Base-by-base conservation (phyloP, 2,113 vertebrate species). In the Fulica atra region DNA sequence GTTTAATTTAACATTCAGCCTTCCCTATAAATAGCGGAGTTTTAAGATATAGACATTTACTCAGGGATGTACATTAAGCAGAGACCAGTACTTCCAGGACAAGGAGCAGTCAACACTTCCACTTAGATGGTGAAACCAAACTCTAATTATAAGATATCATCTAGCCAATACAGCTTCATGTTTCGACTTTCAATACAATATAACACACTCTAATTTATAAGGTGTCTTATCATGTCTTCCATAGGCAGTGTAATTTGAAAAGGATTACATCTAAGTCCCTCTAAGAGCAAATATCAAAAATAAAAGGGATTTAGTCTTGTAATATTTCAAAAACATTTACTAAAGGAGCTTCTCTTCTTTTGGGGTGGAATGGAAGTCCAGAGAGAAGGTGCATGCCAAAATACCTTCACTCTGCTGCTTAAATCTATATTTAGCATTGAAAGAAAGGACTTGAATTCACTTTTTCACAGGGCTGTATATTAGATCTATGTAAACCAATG, bases 191-290 rank as follows among this genome's bases (percentile, higher is more conserved):
- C 86, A 93, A 15, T 92, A 84, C 69, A 91, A 60, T 85, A 76
- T 81, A 93, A 95, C 86, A 38, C 88, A 91, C 77, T 88, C 69
- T 93, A 90, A 96, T 93, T 96, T 95, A 88, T 94, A 68, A 96
- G 66, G 57, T 85, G 44, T 50, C 83, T 96, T 97, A 92, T 93
- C 88, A 72, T 66, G 72, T 86, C 77, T 92, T 94, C 86, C 88
- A 92, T 91, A 89, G 96, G 92, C 61, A 91, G 77, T 61, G 73
- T 94, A 96, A 96, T 97, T 97, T 97, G 92, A 96, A 97, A 96
- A 28, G 93, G 93, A 95, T 96, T 97, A 93, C 69, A 69, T 88
- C 53, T 91, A 96, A 97, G n/a, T 36, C 29, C 38, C 12, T 89
- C 72, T 92, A 94, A 95, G 96, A 95, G 88, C 38, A 95, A 94